Evolutionary conservation across 2,113 vertebrate genomes (phyloP), one percentile per base, ranked within the genome.

Genomic region (Phalacrocorax brasilianus): DNA sequence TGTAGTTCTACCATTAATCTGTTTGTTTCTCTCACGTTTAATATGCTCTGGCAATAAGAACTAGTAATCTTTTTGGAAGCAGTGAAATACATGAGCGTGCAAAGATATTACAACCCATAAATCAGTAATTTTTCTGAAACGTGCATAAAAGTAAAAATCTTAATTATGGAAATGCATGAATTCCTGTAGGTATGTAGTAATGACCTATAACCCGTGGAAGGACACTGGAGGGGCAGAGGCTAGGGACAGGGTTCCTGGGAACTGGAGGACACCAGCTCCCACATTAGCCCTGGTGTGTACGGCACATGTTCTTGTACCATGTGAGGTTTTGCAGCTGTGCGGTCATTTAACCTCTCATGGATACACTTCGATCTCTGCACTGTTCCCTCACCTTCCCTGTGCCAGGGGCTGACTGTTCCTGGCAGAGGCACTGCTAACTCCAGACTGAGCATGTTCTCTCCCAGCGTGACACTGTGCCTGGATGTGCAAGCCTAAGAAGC

Each of bases 251-350:
- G 38, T 58, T 83, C 27, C 18, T 72, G 23, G 33, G 42, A 86
- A 30, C 0, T 49, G 33, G 5, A 12, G 33, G 6, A 72, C 38
- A 3, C 22, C 45, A 42, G 28, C 20, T 87, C 32, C 26, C 4
- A 4, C 13, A 8, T 20, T 49, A 40, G n/a, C 38, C 11, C 8
- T 30, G 24, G 12, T 62, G 33, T 71, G 4, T 38, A 12, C 32
- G 33, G 66, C 18, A 26, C 10, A 2, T 11, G 23, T 47, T 58
- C 23, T 45, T 55, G 16, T 0, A 1, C 70, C 62, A 2, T 2
- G 15, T 76, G 30, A 40, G 6, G 26, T 47, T 47, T 53, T 68
- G 62, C 38, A 52, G 56, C 32, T 11, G 19, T 17, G 28, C 0
- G 2, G 21, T 80, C 23, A 14, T 68, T 80, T 33, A 65, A 58